These are phyloP conservation scores for Pangasius sanitwongsei DNA, from an alignment of 2,797 vertebrate species.

Conservation along the genomic window DNA sequence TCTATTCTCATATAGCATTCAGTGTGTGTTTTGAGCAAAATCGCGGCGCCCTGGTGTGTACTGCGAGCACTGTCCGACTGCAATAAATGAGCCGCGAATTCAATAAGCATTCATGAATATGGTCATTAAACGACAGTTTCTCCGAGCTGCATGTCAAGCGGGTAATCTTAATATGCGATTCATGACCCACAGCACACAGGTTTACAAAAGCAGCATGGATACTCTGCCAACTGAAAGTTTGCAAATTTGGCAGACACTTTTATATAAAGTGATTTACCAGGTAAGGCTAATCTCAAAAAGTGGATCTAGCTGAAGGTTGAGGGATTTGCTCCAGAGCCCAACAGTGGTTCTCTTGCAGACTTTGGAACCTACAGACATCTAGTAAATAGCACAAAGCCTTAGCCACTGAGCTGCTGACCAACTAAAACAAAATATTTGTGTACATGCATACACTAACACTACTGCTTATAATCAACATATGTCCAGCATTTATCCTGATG, in stretches of 20 bases:
- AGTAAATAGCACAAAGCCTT: neutral
- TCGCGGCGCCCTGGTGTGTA: conserved; percentile 13
- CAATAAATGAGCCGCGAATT: conserved; percentile 44
- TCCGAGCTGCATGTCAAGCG: conserved; percentile 29
- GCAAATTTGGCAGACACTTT: neutral
- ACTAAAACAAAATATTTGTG: neutral
- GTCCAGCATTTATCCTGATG: neutral
- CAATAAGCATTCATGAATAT: conserved; percentile 45
- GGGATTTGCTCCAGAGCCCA: neutral
- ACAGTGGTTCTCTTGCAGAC: neutral
- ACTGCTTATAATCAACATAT: neutral
- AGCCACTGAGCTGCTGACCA: neutral
- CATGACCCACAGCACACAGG: conserved; percentile 3
- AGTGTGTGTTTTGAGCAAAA: conserved; percentile 17
- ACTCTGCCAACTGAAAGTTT: neutral
- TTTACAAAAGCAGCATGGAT: conserved; percentile 18
- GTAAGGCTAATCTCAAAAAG: neutral
- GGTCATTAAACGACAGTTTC: conserved; percentile 40
- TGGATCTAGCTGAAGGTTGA: neutral
- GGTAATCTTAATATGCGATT: conserved; percentile 28
- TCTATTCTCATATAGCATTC: conserved; percentile 32
- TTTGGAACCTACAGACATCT: conserved; percentile 1
- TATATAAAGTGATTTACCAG: neutral
- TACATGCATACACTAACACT: too few relatives aligned
- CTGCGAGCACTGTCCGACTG: conserved; percentile 14